Evolutionary conservation across 2,797 vertebrate genomes (phyloP), one percentile per base, ranked within the genome.

Genomic region (Xenentodon cancila): DNA sequence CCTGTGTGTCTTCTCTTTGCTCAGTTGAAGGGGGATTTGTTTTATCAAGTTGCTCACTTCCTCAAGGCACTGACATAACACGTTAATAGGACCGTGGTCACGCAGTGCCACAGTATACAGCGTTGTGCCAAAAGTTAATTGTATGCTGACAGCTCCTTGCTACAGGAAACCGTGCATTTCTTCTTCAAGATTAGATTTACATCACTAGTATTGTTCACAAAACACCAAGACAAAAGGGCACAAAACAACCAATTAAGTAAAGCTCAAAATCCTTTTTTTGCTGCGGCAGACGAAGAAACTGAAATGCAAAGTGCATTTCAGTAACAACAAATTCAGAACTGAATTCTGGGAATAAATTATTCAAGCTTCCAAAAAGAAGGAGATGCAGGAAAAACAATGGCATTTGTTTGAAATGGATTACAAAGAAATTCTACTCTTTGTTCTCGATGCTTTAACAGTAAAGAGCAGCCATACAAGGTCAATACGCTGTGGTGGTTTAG

Each of bases 191-290:
- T 82, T 58, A 84, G 76, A 81, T 88, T 85, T 78, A 84, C 82
- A 84, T 86, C 77, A 64, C 80, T 72, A 70, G 71, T 73, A 79
- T 73, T 69, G 75, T 77, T 85, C 82, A 84, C 62, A 66, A 80
- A 86, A 82, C 62, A 75, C 68, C 69, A 53, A 84, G 77, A 82
- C 75, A 80, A 89, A 86, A 71, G 78, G 59, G 67, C 71, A 81
- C 81, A 86, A 85, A 85, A 85, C 78, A 84, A 58, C 87, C 86
- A 93, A 90, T 92, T 92, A 91, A 83, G 81, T 64, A 82, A 85
- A 79, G 67, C 75, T 70, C 68, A 45, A 80, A 84, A 77, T 82
- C 82, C 71, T 77, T 81, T 37, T n/a, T 83, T 70, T 69, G 61
- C 75, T 57, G 49, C 56, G 64, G 54, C 56, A 78, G 49, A 65